Percentiles rank a stretch among this genome's conserved stretches.
Conservation (phyloP, 2,113 vertebrate species). For the Austrofundulus limnaeus region DNA sequence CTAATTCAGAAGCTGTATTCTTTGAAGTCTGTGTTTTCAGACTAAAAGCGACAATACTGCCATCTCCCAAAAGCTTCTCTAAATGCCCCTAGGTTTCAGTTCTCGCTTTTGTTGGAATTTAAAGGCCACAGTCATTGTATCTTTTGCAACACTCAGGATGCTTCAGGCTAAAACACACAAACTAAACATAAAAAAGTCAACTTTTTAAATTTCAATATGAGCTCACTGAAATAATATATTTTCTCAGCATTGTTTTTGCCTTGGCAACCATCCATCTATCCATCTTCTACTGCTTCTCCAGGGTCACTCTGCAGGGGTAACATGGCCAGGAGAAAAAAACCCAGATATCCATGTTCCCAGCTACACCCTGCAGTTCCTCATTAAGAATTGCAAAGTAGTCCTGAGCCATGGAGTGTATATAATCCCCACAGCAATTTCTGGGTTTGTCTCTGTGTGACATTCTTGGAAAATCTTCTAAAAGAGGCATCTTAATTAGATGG, state of each 20-base stretch:
- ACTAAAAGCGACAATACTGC: constrained; percentile 49
- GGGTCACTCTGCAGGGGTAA: background rate
- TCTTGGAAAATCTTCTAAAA: too few species aligned
- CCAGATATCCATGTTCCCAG: too few species aligned
- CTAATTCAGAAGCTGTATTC: constrained; percentile 23
- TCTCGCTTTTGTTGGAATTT: constrained; percentile 7
- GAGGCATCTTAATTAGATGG: too few species aligned
- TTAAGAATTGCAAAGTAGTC: too few species aligned
- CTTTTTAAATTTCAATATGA: background rate
- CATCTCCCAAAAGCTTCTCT: constrained; percentile 22
- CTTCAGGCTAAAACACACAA: background rate
- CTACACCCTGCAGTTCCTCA: too few species aligned
- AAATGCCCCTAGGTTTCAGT: constrained; percentile 22
- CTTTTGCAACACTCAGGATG: background rate
- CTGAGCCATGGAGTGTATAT: too few species aligned
- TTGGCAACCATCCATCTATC: background rate
- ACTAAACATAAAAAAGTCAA: background rate
- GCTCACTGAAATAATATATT: background rate
- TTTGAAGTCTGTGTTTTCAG: constrained; percentile 45
- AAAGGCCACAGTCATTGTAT: constrained; percentile 16
- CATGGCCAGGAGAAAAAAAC: too few species aligned
- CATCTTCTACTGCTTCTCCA: background rate
- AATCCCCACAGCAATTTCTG: too few species aligned
- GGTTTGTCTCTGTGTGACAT: too few species aligned
- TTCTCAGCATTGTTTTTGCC: background rate